Conservation (phyloP, 2,113 vertebrate genomes). For the Capricornis sumatraensis region DNA sequence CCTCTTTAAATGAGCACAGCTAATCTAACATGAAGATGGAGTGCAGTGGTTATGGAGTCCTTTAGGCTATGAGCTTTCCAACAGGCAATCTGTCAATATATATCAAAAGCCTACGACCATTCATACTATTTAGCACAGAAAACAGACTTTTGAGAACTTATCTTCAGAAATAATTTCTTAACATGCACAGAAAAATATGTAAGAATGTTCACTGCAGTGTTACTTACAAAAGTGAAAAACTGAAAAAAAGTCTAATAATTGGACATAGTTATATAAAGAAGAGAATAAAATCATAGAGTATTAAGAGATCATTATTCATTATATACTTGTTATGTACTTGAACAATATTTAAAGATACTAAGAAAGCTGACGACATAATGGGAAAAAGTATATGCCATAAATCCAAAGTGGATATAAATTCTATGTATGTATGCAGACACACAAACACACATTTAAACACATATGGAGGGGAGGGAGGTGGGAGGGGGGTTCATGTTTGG, state of each 20-base stretch:
- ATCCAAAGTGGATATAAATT: background rate
- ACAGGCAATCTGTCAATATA: background rate
- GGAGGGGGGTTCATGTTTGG: too few species aligned
- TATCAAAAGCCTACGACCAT: background rate
- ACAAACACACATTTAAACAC: background rate
- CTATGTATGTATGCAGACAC: background rate
- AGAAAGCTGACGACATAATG: background rate
- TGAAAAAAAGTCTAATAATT: background rate
- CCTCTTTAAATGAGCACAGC: constrained; percentile 1
- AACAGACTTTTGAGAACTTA: constrained; percentile 9
- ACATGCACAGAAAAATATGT: background rate
- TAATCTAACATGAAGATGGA: background rate
- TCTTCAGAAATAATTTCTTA: background rate
- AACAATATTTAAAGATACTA: background rate
- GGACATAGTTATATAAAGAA: background rate
- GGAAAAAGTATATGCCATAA: background rate
- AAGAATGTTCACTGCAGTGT: background rate
- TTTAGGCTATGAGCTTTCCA: background rate
- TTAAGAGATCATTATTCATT: background rate
- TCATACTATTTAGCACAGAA: background rate
- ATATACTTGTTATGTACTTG: background rate
- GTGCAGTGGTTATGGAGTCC: background rate
- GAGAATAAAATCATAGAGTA: background rate
- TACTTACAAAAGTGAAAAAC: background rate
- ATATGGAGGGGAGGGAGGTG: background rate